phyloP scores from a whole-genome alignment of 2,113 vertebrate genomes.

The Sigmodon hispidus region DNA sequence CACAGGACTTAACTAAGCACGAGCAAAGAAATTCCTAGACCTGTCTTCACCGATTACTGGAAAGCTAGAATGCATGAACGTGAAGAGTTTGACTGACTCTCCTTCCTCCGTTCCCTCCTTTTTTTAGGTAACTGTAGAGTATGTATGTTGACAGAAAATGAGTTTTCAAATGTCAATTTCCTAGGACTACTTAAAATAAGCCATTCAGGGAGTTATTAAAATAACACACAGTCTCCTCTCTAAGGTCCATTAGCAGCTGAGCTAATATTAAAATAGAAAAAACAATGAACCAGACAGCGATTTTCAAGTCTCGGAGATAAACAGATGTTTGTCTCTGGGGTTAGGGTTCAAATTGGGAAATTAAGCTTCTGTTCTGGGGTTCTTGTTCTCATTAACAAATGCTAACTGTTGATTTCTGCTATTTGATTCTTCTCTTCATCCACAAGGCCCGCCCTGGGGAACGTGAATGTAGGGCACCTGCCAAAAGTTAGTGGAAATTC shows the following conservation, averaged over 20 bases:
- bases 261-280: conserved; percentile 41
- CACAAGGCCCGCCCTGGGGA: not conserved
- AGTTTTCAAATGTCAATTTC: not conserved
- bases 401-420: not conserved
- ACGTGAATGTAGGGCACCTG: not conserved
- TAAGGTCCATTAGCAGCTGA: not conserved
- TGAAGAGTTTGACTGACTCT: not conserved
- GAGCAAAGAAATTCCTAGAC: not conserved
- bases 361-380: not conserved
- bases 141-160: conserved; percentile 30
- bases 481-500: not conserved
- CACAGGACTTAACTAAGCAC: not conserved
- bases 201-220: not conserved
- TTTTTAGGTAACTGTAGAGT: not conserved
- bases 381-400: not conserved
- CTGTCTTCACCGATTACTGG: not conserved
- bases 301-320: not conserved
- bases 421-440: conserved; percentile 20
- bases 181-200: not conserved
- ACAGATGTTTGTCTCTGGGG: not conserved
- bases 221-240: not conserved
- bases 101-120: not conserved
- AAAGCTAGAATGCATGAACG: not conserved
- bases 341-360: conserved; percentile 28
- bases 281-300: not conserved